A percentile compares a stretch with the other conserved stretches of the same genome.
Conservation (phyloP, 1,140 invertebrate species). For the Ctenoplectra terminalis region DNA sequence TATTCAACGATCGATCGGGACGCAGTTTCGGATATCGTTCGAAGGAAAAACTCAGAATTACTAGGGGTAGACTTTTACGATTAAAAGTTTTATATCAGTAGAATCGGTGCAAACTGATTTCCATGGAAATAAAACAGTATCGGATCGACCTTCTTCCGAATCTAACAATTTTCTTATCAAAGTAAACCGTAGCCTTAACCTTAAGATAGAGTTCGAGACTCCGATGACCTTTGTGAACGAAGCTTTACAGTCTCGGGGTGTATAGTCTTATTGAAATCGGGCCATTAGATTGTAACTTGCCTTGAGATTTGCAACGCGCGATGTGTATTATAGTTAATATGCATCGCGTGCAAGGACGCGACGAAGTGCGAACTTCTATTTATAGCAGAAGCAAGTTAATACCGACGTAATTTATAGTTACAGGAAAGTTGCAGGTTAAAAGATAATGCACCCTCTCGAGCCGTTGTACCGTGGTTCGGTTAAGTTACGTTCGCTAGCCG, state of each 20-base stretch:
- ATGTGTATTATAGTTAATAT: constrained; percentile 38
- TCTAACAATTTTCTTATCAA: background rate
- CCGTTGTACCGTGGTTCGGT: background rate
- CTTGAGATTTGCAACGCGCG: constrained; percentile 64
- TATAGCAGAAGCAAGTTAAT: background rate
- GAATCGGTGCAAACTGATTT: no score
- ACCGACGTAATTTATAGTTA: background rate
- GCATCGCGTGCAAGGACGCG: constrained; percentile 62
- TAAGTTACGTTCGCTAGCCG: background rate
- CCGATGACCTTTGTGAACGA: background rate
- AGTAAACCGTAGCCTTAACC: background rate
- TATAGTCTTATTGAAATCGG: constrained; percentile 56
- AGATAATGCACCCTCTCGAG: background rate
- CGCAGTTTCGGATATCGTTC: no score
- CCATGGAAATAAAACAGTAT: no score
- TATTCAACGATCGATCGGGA: background rate
- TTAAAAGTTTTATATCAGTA: background rate
- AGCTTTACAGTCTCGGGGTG: no score
- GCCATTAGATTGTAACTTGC: constrained; percentile 73
- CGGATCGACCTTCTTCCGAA: no score
- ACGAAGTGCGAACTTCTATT: constrained; percentile 17
- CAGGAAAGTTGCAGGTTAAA: background rate
- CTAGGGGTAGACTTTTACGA: background rate
- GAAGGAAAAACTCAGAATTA: background rate
- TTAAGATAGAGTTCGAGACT: background rate